Percentiles rank a stretch among this genome's conserved stretches.
phyloP scores from a whole-genome alignment of 2,888 invertebrate species.

The Orthonychiurus folsomi region DNA sequence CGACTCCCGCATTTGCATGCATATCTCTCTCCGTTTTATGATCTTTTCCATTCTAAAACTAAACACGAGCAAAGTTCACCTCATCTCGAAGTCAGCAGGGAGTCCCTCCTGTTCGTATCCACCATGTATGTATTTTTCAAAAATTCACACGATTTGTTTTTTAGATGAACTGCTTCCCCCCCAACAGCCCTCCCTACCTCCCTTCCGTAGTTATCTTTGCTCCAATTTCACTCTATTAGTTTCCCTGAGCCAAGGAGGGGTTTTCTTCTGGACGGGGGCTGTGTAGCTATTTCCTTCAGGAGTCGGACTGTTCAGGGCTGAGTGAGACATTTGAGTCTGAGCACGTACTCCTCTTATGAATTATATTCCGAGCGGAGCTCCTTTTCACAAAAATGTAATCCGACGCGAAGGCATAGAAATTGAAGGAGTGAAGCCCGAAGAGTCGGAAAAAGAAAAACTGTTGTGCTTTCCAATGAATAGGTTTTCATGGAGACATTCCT shows the following conservation, averaged over 20 bases:
- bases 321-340: conserved; percentile 5
- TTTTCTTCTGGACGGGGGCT: not conserved
- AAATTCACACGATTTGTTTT: conserved; percentile 1
- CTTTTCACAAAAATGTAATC: conserved; percentile 1
- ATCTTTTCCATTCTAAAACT: not conserved
- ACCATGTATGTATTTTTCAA: not conserved
- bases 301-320: too few species aligned
- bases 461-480: conserved; percentile 1
- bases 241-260: not conserved
- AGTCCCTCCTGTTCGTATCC: not conserved
- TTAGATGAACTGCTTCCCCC: not conserved
- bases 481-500: conserved; percentile 1
- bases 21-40: not conserved
- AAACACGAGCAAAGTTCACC: conserved; percentile 1
- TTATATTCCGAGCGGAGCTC: conserved; percentile 1
- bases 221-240: not conserved
- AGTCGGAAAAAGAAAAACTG: not conserved
- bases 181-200: not conserved
- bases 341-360: conserved; percentile 8
- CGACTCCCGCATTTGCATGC: not conserved
- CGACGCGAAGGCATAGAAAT: not conserved
- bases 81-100: not conserved
- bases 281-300: too few species aligned
- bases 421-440: conserved; percentile 2
- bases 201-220: too few species aligned